These are phyloP conservation scores for Branchinecta lynchi DNA, from an alignment of 1,140 invertebrate species.

Conservation along the genomic window DNA sequence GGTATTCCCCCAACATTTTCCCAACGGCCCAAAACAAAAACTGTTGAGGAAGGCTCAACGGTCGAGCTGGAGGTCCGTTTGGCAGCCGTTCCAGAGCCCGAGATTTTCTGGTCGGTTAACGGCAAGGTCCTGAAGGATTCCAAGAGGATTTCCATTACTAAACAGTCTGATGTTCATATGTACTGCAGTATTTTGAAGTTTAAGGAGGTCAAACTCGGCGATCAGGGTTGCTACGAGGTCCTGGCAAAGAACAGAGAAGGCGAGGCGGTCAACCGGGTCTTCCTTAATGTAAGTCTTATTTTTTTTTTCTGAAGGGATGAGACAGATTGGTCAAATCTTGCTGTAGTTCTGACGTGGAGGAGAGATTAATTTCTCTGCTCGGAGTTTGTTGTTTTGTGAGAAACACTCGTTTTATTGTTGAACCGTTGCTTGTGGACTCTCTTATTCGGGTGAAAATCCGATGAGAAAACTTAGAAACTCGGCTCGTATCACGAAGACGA, in stretches of 20 bases:
- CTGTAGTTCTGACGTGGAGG: too few relatives aligned
- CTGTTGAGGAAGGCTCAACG: conserved; percentile 58
- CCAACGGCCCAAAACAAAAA: conserved; percentile 63
- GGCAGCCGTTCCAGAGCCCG: conserved; percentile 75
- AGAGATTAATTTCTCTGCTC: too few relatives aligned
- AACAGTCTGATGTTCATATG: conserved; percentile 75
- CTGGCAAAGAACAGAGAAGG: conserved; percentile 76
- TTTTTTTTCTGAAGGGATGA: background rate
- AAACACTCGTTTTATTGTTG: too few relatives aligned
- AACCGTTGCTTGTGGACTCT: too few relatives aligned
- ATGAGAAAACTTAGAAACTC: too few relatives aligned
- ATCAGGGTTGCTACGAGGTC: conserved; percentile 72
- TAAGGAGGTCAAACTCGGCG: conserved; percentile 48
- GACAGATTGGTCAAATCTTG: background rate
- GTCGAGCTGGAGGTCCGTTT: conserved; percentile 66
- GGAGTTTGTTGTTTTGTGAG: too few relatives aligned
- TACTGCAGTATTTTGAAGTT: conserved; percentile 67
- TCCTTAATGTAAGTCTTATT: conserved; percentile 41
- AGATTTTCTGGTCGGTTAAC: conserved; percentile 66
- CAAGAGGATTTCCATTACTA: conserved; percentile 48
- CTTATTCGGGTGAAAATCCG: too few relatives aligned
- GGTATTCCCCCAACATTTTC: conserved; percentile 86
- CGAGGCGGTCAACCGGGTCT: conserved; percentile 61
- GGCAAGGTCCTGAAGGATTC: conserved; percentile 49
- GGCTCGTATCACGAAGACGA: too few relatives aligned